Conservation (phyloP, 2,113 vertebrate species). For the Turdus rufiventris region DNA sequence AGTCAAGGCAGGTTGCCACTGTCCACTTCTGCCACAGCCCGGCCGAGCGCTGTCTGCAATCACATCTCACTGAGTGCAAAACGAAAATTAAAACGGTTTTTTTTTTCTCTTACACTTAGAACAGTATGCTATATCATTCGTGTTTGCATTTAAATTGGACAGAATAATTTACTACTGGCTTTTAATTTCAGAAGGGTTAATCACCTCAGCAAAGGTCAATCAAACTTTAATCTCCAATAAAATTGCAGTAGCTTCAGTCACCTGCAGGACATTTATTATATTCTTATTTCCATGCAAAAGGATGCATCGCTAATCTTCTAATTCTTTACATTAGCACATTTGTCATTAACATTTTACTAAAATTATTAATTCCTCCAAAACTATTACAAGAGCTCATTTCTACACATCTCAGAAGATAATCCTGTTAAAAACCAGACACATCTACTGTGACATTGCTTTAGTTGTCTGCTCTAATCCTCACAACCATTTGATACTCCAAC, state of each 20-base stretch:
- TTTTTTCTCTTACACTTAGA: slow-evolving; percentile 61
- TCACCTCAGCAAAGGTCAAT: slow-evolving; percentile 77
- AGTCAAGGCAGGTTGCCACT: slow-evolving; percentile 17
- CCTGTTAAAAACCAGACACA: slow-evolving; percentile 66
- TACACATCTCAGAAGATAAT: slow-evolving; percentile 71
- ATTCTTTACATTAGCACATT: slow-evolving; percentile 72
- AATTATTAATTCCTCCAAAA: slow-evolving; percentile 74
- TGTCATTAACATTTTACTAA: slow-evolving; percentile 66
- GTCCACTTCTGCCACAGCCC: not conserved
- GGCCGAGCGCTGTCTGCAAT: slow-evolving; percentile 27
- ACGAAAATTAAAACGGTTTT: slow-evolving; percentile 66
- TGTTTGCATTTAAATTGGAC: slow-evolving; percentile 79
- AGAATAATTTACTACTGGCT: slow-evolving; percentile 70
- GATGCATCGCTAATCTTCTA: slow-evolving; percentile 69
- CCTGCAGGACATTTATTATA: slow-evolving; percentile 75
- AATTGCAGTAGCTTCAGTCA: slow-evolving; percentile 72
- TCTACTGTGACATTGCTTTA: slow-evolving; percentile 64
- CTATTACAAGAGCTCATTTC: slow-evolving; percentile 71
- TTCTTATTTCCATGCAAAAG: slow-evolving; percentile 72
- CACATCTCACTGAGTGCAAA: slow-evolving; percentile 58
- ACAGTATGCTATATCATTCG: not conserved
- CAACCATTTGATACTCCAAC: slow-evolving; percentile 59
- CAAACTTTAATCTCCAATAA: slow-evolving; percentile 79
- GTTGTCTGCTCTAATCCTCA: slow-evolving; percentile 64
- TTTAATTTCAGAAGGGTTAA: slow-evolving; percentile 82